Evolutionary conservation across 1,140 invertebrate species (phyloP).

Genomic region (Aporrectodea caliginosa): DNA sequence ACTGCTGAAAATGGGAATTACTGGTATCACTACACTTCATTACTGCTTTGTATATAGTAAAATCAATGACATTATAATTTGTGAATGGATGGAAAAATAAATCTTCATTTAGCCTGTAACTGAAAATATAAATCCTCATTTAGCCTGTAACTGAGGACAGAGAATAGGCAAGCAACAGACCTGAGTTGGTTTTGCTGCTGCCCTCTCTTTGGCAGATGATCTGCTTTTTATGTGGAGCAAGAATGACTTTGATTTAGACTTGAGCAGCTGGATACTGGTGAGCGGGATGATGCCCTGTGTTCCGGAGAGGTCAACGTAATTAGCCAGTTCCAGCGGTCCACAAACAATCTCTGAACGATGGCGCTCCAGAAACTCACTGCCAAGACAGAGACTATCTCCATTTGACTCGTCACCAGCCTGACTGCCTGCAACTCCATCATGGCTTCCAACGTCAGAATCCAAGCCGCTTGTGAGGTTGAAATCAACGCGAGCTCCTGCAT

Average conservation of each 20-base stretch:
- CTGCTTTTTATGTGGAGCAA: slow-evolving; percentile 80
- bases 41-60: too few relatives aligned
- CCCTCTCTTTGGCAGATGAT: not conserved
- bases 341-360: slow-evolving; percentile 85
- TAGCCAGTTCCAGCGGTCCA: slow-evolving; percentile 75
- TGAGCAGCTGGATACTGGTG: slow-evolving; percentile 78
- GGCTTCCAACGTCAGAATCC: slow-evolving; percentile 6
- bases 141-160: too few relatives aligned
- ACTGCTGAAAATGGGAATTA: too few relatives aligned
- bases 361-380: slow-evolving; percentile 72
- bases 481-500: slow-evolving; percentile 33
- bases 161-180: too few relatives aligned
- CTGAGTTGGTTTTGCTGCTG: too few relatives aligned
- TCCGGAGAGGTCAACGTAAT: slow-evolving; percentile 77
- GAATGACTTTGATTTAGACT: slow-evolving; percentile 72
- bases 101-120: too few relatives aligned
- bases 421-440: not conserved
- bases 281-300: slow-evolving; percentile 76
- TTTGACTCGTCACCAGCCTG: slow-evolving; percentile 4
- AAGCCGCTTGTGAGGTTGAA: slow-evolving; percentile 27
- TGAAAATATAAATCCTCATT: too few relatives aligned
- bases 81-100: too few relatives aligned
- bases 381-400: slow-evolving; percentile 8
- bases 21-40: too few relatives aligned
- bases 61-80: too few relatives aligned